phyloP scores from a whole-genome alignment of 2,797 vertebrate genomes.

The Lagorchestes hirsutus region DNA sequence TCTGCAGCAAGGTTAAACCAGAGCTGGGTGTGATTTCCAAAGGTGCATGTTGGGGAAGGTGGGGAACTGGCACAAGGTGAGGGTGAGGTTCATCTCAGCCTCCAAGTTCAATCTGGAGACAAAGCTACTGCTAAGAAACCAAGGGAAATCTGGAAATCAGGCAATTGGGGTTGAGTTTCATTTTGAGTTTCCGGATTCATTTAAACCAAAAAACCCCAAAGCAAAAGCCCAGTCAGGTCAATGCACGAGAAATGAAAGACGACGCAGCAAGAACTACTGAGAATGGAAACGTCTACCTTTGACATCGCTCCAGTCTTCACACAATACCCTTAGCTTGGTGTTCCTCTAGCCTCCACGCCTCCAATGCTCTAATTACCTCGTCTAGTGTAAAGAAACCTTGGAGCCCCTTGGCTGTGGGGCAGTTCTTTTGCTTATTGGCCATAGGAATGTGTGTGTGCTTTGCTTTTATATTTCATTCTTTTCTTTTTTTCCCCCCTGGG shows the following conservation, averaged over 20 bases:
- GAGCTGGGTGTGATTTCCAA: background rate
- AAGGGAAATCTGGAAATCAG: background rate
- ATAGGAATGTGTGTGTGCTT: conserved; percentile 4
- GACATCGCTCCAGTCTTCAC: background rate
- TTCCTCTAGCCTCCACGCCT: background rate
- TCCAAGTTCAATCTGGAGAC: background rate
- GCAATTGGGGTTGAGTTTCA: conserved; percentile 19
- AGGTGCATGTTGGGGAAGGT: too few relatives aligned
- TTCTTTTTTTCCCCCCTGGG: background rate
- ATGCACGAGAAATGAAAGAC: background rate
- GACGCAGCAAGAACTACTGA: background rate
- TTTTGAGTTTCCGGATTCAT: conserved; percentile 50
- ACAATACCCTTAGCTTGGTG: background rate
- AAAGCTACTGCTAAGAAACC: background rate
- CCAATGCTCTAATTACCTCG: background rate
- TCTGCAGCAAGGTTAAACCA: background rate
- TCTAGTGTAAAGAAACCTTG: conserved; percentile 1
- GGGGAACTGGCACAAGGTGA: background rate
- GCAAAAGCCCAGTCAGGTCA: background rate
- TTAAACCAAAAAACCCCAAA: conserved; percentile 4
- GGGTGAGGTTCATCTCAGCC: background rate
- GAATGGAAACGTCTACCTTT: background rate
- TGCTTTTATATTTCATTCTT: conserved; percentile 1
- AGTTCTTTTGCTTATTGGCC: background rate
- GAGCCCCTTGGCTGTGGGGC: background rate